Base-by-base conservation (phyloP, 2,113 vertebrate species). In the Sorex araneus region DNA sequence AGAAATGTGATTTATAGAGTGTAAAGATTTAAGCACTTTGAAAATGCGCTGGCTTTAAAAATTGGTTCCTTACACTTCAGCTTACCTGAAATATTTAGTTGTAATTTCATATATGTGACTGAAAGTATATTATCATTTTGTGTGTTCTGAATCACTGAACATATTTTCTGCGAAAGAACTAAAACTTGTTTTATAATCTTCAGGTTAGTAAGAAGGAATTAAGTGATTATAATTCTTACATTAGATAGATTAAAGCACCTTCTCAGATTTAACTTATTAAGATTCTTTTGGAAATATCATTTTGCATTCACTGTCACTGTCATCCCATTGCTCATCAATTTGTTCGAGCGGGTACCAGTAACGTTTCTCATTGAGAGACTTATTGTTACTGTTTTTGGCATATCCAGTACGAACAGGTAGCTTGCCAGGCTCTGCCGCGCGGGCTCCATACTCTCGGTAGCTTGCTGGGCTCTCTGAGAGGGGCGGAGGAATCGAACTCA, bases 121-220 rank as follows among this genome's bases (percentile, higher is more conserved):
- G n/a, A n/a, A n/a, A n/a, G n/a, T n/a, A n/a, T n/a, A n/a, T n/a
- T 86, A 45, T 54, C 30, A 71, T 76, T 60, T 74, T 57, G 0
- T 82, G 25, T 82, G 63, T 21, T 30, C 8, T 78, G 7, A n/a
- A 57, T 77, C 43, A 23, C 13, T 74, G 77, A 90, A 8, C 50
- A 12, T 84, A 66, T 43, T 91, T 87, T 84, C 82, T 92, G 13
- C 64, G 34, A 9, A 21, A 82, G 66, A 64, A 90, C 45, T 70
- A 78, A 90, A 86, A 83, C 21, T 50, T 73, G 57, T 66, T 32
- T 94, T 9, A 69, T 69, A 64, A 87, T 87, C 16, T 28, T 90
- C 45, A 36, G 36, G 34, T 90, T 92, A 73, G 19, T 88, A 32
- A 57, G 57, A 89, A 90, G n/a, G 45, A 74, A 36, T 91, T 91